Evolutionary conservation across 2,113 vertebrate species (phyloP).

Genomic region (Amia ocellicauda): DNA sequence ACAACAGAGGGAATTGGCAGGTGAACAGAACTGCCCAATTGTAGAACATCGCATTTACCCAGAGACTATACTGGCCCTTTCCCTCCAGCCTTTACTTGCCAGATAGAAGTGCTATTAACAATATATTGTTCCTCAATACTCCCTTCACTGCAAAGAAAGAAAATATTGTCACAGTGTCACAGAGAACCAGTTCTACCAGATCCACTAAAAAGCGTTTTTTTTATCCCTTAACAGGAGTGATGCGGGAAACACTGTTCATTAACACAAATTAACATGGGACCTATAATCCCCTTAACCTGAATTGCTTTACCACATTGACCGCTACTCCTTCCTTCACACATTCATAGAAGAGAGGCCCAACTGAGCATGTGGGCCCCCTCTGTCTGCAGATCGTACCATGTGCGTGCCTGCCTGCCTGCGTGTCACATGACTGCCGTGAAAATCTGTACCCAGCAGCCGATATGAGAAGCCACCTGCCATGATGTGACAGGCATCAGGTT

Average conservation of each 20-base stretch:
- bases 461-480: not conserved
- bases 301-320: not conserved
- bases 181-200: no score
- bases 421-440: not conserved
- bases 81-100: no score
- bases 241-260: constrained; percentile 12
- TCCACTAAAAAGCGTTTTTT: no score
- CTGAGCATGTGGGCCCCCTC: not conserved
- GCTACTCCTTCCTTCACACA: not conserved
- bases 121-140: no score
- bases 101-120: no score
- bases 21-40: not conserved
- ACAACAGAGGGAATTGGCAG: no score
- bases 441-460: not conserved
- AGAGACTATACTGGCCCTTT: constrained; percentile 19
- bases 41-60: constrained; percentile 27
- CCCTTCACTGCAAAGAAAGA: no score
- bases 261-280: not conserved
- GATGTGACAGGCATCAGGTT: not conserved
- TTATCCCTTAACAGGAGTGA: no score
- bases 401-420: no score
- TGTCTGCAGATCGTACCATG: not conserved
- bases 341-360: not conserved
- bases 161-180: no score
- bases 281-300: not conserved